These are phyloP conservation scores for Morpho helenor DNA, from an alignment of 2,888 invertebrate species.

Conservation along the genomic window DNA sequence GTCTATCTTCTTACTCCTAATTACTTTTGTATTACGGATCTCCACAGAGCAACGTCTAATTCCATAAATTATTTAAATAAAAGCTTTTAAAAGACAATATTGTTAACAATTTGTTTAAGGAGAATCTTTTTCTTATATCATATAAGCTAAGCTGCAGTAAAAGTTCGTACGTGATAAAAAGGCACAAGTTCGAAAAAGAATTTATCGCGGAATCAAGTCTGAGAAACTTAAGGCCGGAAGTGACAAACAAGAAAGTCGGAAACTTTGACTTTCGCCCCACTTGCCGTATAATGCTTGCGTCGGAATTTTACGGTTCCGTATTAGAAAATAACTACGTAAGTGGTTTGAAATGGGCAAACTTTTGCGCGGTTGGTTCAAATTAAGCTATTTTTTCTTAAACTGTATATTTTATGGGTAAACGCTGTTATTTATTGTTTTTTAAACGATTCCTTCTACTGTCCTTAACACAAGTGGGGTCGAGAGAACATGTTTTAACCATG, in stretches of 20 bases:
- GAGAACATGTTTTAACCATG: too few relatives aligned
- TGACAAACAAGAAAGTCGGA: conserved; percentile 24
- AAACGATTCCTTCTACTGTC: too few relatives aligned
- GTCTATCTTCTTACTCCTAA: too few relatives aligned
- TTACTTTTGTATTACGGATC: too few relatives aligned
- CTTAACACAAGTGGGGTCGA: too few relatives aligned
- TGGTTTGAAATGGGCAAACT: not conserved
- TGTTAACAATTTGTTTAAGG: conserved; percentile 4
- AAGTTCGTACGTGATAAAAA: conserved; percentile 17
- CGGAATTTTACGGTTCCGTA: conserved; percentile 6
- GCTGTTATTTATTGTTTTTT: too few relatives aligned
- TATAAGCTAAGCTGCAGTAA: conserved; percentile 10
- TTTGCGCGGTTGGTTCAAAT: not conserved
- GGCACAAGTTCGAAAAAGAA: conserved; percentile 15
- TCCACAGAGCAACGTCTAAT: too few relatives aligned
- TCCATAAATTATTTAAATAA: not conserved
- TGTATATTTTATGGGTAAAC: too few relatives aligned
- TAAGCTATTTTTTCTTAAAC: too few relatives aligned
- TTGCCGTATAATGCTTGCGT: conserved; percentile 13
- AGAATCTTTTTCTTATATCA: conserved; percentile 1
- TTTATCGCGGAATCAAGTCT: conserved; percentile 20
- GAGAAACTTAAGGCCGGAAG: conserved; percentile 20
- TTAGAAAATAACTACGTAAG: not conserved
- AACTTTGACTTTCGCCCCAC: conserved; percentile 13
- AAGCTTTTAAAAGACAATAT: not conserved